phyloP scores from a whole-genome alignment of 2,797 vertebrate species.

The Tokudaia tokunoshimensis region DNA sequence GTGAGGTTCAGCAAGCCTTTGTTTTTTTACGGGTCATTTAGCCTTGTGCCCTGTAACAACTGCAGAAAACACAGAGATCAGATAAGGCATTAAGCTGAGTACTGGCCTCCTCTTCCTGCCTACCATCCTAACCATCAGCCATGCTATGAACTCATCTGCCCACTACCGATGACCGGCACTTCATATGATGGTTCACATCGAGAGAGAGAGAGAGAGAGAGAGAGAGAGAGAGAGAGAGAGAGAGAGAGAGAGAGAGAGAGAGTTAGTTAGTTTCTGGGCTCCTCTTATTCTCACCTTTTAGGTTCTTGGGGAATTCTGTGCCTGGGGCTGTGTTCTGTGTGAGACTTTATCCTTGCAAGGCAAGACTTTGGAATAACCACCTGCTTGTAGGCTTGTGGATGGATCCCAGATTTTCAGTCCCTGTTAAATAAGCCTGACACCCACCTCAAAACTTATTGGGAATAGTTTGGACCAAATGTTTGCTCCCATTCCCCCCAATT shows the following conservation, averaged over 20 bases:
- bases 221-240: no score
- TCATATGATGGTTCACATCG: background rate
- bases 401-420: no score
- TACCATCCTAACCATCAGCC: background rate
- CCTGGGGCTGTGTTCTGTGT: background rate
- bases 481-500: background rate
- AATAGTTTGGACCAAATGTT: background rate
- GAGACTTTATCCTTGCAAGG: background rate
- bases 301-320: background rate
- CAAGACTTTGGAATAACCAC: background rate
- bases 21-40: background rate
- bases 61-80: background rate
- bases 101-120: fast-evolving
- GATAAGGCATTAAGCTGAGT: fast-evolving
- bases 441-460: background rate
- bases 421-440: fast-evolving
- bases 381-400: background rate
- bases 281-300: background rate
- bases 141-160: no score
- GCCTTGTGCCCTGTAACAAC: background rate
- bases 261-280: no score
- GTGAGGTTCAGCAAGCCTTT: background rate
- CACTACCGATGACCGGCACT: background rate
- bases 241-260: no score
- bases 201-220: background rate